phyloP scores from a whole-genome alignment of 64 coral and sea anemone species.

The Montipora foliosa region DNA sequence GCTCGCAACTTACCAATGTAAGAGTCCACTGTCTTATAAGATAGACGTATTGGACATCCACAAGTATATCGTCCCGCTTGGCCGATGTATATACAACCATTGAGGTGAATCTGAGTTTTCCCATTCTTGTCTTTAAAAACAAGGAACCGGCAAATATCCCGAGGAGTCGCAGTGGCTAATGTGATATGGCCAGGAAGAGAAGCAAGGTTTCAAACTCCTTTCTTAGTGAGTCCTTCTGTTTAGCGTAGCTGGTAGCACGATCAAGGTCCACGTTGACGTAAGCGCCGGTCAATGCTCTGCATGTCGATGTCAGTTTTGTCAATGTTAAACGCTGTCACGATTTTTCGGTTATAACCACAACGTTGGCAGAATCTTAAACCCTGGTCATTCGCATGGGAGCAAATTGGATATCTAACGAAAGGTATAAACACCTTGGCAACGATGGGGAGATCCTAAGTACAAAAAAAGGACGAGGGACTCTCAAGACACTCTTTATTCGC shows the following conservation, averaged over 20 bases:
- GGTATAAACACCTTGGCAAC: background rate
- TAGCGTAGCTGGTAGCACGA: conserved; percentile 10
- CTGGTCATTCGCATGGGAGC: conserved; percentile 42
- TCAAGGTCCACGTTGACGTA: background rate
- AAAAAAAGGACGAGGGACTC: background rate
- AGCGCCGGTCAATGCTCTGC: no score
- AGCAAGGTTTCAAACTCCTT: conserved; percentile 5
- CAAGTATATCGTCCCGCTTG: no score
- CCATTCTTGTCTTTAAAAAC: conserved; percentile 51
- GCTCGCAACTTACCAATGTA: no score
- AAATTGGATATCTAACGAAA: conserved; percentile 19
- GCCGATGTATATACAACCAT: no score
- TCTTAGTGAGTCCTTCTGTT: background rate
- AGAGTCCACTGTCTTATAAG: no score
- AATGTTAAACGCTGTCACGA: background rate
- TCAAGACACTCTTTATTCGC: background rate
- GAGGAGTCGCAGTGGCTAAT: conserved; percentile 21
- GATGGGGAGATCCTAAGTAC: conserved; percentile 12
- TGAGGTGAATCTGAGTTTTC: background rate
- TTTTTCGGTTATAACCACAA: conserved; percentile 34
- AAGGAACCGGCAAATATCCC: conserved; percentile 35
- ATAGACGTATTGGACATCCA: no score
- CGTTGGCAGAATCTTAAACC: conserved; percentile 46
- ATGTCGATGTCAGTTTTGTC: background rate
- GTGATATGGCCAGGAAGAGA: conserved; percentile 26